Evolutionary conservation across 2,797 vertebrate genomes (phyloP).

Genomic region (Chiroxiphia lanceolata): DNA sequence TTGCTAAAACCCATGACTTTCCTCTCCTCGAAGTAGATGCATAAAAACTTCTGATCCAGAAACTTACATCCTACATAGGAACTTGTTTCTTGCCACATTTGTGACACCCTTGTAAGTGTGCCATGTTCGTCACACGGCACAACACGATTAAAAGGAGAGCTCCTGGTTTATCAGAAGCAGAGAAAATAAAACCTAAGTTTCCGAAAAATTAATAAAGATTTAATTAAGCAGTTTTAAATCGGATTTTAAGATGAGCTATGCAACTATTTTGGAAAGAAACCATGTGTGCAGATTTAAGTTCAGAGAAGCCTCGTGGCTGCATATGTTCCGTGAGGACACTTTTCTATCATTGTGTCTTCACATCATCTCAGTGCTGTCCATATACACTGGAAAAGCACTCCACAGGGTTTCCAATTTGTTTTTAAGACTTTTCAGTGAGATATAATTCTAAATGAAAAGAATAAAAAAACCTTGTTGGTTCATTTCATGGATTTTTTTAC

Average conservation of each 20-base stretch:
- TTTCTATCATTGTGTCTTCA: too few relatives aligned
- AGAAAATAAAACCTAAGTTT: neutral
- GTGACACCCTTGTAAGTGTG: rapidly evolving
- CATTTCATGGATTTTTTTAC: neutral
- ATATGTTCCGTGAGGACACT: too few relatives aligned
- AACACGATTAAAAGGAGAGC: neutral
- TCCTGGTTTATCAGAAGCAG: neutral
- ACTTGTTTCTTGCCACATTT: neutral
- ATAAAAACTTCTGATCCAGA: neutral
- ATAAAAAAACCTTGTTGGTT: neutral
- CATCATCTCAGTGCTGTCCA: too few relatives aligned
- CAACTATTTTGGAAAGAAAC: too few relatives aligned
- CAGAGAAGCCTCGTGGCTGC: too few relatives aligned
- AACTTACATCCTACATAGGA: neutral
- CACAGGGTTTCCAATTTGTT: too few relatives aligned
- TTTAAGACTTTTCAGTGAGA: neutral
- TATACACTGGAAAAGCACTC: too few relatives aligned
- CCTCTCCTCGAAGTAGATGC: neutral
- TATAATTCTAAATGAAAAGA: neutral
- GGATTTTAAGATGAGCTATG: neutral
- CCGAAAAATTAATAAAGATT: neutral
- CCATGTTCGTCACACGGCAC: neutral
- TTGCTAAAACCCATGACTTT: neutral
- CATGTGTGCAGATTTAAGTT: too few relatives aligned
- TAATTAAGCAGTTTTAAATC: neutral